phyloP scores from a whole-genome alignment of 1,140 invertebrate species.

The Vanessa tameamea region DNA sequence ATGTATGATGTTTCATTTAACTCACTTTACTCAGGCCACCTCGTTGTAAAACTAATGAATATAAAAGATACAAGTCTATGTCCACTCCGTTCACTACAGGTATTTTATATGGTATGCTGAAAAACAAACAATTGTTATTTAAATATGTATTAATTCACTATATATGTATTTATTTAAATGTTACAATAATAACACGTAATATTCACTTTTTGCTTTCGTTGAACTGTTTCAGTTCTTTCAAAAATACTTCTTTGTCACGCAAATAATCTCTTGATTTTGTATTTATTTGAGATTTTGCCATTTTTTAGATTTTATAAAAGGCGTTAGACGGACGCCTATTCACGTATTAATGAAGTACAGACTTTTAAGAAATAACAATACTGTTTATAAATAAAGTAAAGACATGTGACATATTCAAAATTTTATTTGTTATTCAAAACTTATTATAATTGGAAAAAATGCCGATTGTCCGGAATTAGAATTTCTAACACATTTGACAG shows the following conservation, averaged over 20 bases:
- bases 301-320: conserved; percentile 49
- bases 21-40: conserved; percentile 96
- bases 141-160: no score
- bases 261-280: conserved; percentile 69
- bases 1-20: neutral
- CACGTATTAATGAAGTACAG: neutral
- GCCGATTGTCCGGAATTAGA: conserved; percentile 29
- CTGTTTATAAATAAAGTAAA: conserved; percentile 9
- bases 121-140: conserved; percentile 42
- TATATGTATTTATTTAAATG: neutral
- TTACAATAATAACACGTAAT: neutral
- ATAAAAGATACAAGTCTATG: conserved; percentile 94
- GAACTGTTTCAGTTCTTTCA: conserved; percentile 90
- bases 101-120: conserved; percentile 65
- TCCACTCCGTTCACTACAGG: conserved; percentile 93
- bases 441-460: conserved; percentile 28
- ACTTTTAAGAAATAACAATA: conserved; percentile 1
- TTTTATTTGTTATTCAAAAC: conserved; percentile 26
- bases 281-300: conserved; percentile 77
- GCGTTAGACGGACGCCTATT: neutral
- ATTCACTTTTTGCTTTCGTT: conserved; percentile 92
- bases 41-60: conserved; percentile 92
- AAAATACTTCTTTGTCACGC: conserved; percentile 86
- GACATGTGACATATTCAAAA: conserved; percentile 8
- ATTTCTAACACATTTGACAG: conserved; percentile 45